Base-by-base conservation (phyloP, 1,140 invertebrate genomes). In the Zaprionus lachaisei region DNA sequence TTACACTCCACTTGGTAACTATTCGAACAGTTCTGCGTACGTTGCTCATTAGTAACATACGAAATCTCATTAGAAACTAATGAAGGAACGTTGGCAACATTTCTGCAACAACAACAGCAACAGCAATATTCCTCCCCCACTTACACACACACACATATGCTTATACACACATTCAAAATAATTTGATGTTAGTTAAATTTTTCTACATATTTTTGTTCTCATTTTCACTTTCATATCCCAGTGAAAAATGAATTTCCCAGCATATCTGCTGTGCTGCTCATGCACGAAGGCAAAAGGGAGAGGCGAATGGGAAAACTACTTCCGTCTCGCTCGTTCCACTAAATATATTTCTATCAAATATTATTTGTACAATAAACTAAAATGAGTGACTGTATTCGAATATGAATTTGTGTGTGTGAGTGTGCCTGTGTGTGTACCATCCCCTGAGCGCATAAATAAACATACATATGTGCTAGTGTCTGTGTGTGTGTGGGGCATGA, bases 11-110 rank as follows among this genome's bases (percentile, higher is more conserved):
- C 61, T 76, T 76, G 73, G 34, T 60, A 41, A 37, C 68, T 22
- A 74, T 78, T 74, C 63, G 26, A 80, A 57, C 58, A 65, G 75
- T 89, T 75, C 74, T 79, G 47, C 79, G 79, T 75, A 61, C 34
- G 41, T 37, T 72, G 84, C 84, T 87, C 83, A 84, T 87, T 87
- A 87, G 83, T 74, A 17, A 47, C 41, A 47, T 47, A 75, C 62
- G 78, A 89, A 87, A 87, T 87, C 83, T 89, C 84, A 87, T 87
- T 87, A 89, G 83, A 87, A 89, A 87, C 84, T 81, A 83, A 87
- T 87, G 84, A 89, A 81, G 70, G 84, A 71, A 72, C 63, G 61
- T 72, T 76, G 55, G 73, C 61, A 76, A 72, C 56, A 69, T 51
- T 73, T 63, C 68, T 62, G 58, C 68, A 83, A 67, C 51, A 72